Evolutionary conservation across 2,113 vertebrate genomes (phyloP), one percentile per base, ranked within the genome.

Genomic region (Myiopsitta monachus): DNA sequence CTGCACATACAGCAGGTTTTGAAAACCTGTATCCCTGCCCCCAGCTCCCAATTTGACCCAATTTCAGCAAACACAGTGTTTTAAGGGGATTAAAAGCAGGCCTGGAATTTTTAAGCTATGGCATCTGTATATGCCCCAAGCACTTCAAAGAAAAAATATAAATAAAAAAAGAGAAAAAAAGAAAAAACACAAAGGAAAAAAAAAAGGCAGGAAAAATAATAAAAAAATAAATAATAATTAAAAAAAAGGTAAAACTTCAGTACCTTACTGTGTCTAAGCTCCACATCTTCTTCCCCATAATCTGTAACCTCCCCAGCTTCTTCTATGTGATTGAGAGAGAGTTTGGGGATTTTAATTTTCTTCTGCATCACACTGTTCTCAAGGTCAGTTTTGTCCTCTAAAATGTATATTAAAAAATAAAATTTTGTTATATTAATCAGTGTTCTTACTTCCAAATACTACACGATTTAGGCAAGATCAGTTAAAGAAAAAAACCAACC

Each of bases 261-360:
- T 99, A 99, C 99, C 99, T 99, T 99, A 98, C 99, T 99, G 98
- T 99, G 99, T 97, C 99, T 99, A 97, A 99, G 99, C 88, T 99
- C 98, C 98, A 98, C 97, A 97, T 99, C 98, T 96, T 99, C 99
- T 95, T 99, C 98, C 97, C 99, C 99, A 97, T 99, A 99, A 98
- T 98, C 98, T 98, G 99, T 99, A 97, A 97, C 97, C 96, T 99
- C 99, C 96, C 98, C 98, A 94, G 98, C 98, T 97, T 99, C 99
- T 98, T 99, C 99, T 98, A 98, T 72, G 96, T 99, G 98, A 98
- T 98, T 98, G 97, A 98, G 98, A 95, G 99, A 99, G 97, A 99
- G 99, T 98, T 99, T 99, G 98, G 99, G 99, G 98, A 99, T 99
- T 99, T 99, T 99, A 98, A 99, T 99, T 99, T 99, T 99, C 98